phyloP scores from a whole-genome alignment of 2,113 vertebrate genomes.

The Hiodon alosoides region DNA sequence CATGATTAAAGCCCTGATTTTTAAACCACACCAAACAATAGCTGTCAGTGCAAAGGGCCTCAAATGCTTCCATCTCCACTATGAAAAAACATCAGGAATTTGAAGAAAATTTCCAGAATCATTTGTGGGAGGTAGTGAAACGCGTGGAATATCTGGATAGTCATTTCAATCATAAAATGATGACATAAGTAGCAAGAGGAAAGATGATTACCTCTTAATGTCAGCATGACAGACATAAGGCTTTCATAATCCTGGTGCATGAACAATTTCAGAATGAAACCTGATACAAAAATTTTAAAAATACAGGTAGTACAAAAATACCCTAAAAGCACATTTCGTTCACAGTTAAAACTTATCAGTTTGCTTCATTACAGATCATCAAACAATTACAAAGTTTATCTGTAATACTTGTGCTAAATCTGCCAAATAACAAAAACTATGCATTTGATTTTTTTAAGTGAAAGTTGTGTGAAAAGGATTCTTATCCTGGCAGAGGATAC shows the following conservation, averaged over 20 bases:
- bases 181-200: conserved; percentile 59
- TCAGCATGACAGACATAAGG: conserved; percentile 53
- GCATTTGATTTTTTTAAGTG: too few species aligned
- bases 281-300: background rate
- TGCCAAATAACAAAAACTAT: too few species aligned
- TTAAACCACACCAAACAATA: conserved; percentile 61
- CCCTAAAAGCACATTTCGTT: too few species aligned
- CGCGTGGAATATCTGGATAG: conserved; percentile 65
- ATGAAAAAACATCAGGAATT: conserved; percentile 26
- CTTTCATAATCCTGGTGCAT: conserved; percentile 49
- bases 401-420: too few species aligned
- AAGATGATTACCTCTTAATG: conserved; percentile 58
- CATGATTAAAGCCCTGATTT: conserved; percentile 27
- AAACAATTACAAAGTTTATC: too few species aligned
- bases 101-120: conserved; percentile 62
- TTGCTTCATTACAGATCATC: too few species aligned
- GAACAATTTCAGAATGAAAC: background rate
- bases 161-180: conserved; percentile 62
- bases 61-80: conserved; percentile 62
- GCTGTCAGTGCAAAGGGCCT: conserved; percentile 63
- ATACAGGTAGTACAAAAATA: too few species aligned
- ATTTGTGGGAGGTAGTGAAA: conserved; percentile 64
- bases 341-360: too few species aligned
- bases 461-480: too few species aligned
- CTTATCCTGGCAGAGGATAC: too few species aligned